Percentiles rank a stretch among this genome's conserved stretches.
These are phyloP conservation scores for Physella acuta DNA, from an alignment of 1,140 invertebrate genomes.

Conservation along the genomic window DNA sequence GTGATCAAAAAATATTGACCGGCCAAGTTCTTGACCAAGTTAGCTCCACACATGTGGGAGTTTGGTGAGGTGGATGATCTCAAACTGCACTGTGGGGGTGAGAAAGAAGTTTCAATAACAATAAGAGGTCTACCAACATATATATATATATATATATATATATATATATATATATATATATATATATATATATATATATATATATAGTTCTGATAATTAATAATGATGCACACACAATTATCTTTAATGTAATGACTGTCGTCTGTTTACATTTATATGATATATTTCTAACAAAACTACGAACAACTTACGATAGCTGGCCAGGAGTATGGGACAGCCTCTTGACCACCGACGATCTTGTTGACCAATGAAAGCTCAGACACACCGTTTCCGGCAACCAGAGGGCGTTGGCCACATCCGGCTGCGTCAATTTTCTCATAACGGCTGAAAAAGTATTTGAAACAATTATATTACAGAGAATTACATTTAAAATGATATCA, in stretches of 20 bases:
- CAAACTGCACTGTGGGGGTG: slow-evolving; percentile 15
- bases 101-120: too few species aligned
- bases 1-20: slow-evolving; percentile 23
- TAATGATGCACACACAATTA: too few species aligned
- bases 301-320: not conserved
- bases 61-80: not conserved
- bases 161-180: too few species aligned
- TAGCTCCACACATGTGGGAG: slow-evolving; percentile 15
- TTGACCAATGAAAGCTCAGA: not conserved
- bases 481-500: too few species aligned
- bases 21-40: slow-evolving; percentile 20
- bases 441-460: slow-evolving; percentile 5
- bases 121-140: too few species aligned
- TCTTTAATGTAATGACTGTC: too few species aligned
- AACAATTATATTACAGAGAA: too few species aligned
- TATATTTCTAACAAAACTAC: too few species aligned
- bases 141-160: too few species aligned
- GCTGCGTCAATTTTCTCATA: slow-evolving; percentile 22
- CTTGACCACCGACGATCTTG: slow-evolving; percentile 14
- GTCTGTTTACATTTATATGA: too few species aligned
- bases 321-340: slow-evolving; percentile 10
- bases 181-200: too few species aligned
- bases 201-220: too few species aligned
- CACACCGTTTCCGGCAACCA: slow-evolving; percentile 11
- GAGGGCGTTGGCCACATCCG: slow-evolving; percentile 16